Base-by-base conservation (phyloP, 2,113 vertebrate species). In the Tetraodon nigroviridis region DNA sequence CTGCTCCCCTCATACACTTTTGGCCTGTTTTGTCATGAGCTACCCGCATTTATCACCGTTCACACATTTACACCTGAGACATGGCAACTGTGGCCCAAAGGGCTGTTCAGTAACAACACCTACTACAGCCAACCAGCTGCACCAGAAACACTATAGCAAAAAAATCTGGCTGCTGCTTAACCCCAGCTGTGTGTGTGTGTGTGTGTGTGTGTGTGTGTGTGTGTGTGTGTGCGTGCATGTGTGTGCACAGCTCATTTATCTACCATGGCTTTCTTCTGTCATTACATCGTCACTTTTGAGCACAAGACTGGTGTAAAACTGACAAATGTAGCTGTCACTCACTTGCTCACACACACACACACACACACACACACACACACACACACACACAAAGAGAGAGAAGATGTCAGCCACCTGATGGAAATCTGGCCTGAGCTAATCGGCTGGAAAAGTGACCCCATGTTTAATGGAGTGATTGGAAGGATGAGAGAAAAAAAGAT, bases 381-480 rank as follows among this genome's bases (percentile, higher is more conserved):
- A 32, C 52, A 47, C 51, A 49, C 53, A 42, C 69, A 58, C 73
- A 50, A 58, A 67, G 42, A 62, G 50, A 55, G 45, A 74, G 18
- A 58, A 67, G 61, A 82, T 62, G 61, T 83, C 82, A 77, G 61
- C 51, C 19, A 76, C 71, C 80, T 87, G 80, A 84, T 78, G 75
- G 71, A 74, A 73, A 69, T 56, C 64, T 68, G 68, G 75, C 60
- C 64, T 48, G 41, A 57, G 52, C 71, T 80, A 87, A 83, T 79
- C 77, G 83, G 71, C 82, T 82, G 84, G 82, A 83, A 84, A 86
- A 80, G 82, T 82, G 79, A 85, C 83, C 78, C 78, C 93, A 88
- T 96, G 94, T 97, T 37, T 37, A 37, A 37, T 37, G 91, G 95
- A 95, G 87, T 95, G 94, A 86, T 92, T 92, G 86, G 55, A 81